Conservation (phyloP, 2,888 invertebrate genomes). For the Andricus curvator region DNA sequence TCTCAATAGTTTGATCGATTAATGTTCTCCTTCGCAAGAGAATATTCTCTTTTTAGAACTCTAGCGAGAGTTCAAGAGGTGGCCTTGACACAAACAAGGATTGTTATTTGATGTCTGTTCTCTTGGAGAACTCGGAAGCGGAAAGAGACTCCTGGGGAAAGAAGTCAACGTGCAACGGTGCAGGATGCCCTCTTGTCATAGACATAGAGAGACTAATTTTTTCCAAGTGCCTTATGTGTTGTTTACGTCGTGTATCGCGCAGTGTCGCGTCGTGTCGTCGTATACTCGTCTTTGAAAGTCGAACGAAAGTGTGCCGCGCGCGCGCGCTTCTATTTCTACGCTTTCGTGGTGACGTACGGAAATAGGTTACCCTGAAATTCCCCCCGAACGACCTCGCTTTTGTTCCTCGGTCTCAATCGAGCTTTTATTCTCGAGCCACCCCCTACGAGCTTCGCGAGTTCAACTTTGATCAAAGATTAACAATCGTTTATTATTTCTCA, state of each 20-base stretch:
- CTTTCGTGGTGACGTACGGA: slow-evolving; percentile 60
- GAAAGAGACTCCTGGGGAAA: neutral
- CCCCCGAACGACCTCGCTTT: slow-evolving; percentile 52
- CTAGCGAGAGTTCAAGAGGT: neutral
- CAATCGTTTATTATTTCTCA: neutral
- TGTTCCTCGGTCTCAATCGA: slow-evolving; percentile 29
- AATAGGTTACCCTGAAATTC: slow-evolving; percentile 71
- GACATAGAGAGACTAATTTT: slow-evolving; percentile 6
- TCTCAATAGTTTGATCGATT: neutral
- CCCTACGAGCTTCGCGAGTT: slow-evolving; percentile 8
- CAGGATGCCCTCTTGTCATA: slow-evolving; percentile 27
- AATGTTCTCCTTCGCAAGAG: no score
- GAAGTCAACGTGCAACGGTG: slow-evolving; percentile 48
- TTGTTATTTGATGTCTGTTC: neutral
- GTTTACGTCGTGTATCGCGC: slow-evolving; percentile 4
- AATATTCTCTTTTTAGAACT: neutral
- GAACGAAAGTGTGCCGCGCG: slow-evolving; percentile 47
- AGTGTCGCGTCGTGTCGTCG: neutral
- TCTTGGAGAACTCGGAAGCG: neutral
- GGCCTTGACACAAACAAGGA: slow-evolving; percentile 17
- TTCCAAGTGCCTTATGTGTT: slow-evolving; percentile 7
- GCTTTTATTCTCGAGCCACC: slow-evolving; percentile 18
- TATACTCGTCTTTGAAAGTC: slow-evolving; percentile 35
- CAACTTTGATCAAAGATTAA: slow-evolving; percentile 5
- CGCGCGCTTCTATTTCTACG: slow-evolving; percentile 66